These are phyloP conservation scores for Mesorhabditis sp. DNA, from an alignment of 2,888 invertebrate genomes.

Conservation along the genomic window DNA sequence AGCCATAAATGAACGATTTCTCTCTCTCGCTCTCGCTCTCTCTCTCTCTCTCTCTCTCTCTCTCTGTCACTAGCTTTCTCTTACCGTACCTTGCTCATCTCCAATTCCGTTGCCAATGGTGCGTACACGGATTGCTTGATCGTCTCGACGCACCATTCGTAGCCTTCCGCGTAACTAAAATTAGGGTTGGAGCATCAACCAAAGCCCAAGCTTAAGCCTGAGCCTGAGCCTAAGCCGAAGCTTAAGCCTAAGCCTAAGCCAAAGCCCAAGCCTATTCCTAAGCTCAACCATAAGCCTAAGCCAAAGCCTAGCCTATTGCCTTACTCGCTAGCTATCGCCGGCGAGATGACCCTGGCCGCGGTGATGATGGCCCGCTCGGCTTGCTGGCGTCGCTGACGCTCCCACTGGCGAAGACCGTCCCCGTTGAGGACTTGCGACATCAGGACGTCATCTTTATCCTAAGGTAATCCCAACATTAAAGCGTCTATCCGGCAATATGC, in stretches of 20 bases:
- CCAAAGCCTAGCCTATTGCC: background rate
- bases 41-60: background rate
- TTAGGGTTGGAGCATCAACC: background rate
- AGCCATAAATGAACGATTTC: background rate
- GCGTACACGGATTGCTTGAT: slow-evolving; percentile 82
- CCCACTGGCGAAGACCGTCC: slow-evolving; percentile 74
- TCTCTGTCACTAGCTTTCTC: background rate
- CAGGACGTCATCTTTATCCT: slow-evolving; percentile 42
- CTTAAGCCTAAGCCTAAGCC: too few species aligned
- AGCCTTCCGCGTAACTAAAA: slow-evolving; percentile 62
- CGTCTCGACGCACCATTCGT: slow-evolving; percentile 81
- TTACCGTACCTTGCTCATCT: slow-evolving; percentile 76
- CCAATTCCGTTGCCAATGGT: slow-evolving; percentile 78
- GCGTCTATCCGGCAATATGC: background rate
- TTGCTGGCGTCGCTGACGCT: slow-evolving; percentile 68
- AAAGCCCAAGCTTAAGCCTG: too few species aligned
- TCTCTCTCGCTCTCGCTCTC: background rate
- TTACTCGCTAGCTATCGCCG: slow-evolving; percentile 70
- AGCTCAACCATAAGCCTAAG: too few species aligned
- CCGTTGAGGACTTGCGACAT: slow-evolving; percentile 69
- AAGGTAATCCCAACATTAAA: background rate
- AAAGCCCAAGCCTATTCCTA: too few species aligned
- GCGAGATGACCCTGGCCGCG: slow-evolving; percentile 82
- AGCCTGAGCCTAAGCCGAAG: too few species aligned
- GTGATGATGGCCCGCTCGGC: slow-evolving; percentile 80